Base-by-base conservation (phyloP, 64 coral and sea anemone species). In the Pocillopora damicornis region DNA sequence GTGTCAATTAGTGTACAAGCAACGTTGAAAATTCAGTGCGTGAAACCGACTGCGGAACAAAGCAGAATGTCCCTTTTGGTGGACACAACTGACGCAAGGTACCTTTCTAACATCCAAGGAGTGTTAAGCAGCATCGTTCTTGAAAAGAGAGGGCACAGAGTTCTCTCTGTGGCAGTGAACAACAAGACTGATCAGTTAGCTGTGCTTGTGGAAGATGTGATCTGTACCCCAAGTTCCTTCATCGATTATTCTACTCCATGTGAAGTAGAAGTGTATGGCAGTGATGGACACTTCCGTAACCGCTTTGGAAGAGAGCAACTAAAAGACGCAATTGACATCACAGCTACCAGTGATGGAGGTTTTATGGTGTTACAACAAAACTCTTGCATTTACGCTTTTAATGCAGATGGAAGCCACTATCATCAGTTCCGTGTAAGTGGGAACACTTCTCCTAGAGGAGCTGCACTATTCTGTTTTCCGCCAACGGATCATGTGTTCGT, bases 341-440 rank as follows among this genome's bases (percentile, higher is more conserved):
- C 67, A 71, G 8, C 67, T 81, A 18, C 68, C 26, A 59, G 15
- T 60, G 71, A 82, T 60, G 67, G 78, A 22, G 63, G 37, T 22
- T 13, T 88, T 62, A 68, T 93, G 59, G 64, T 93, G 6, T 18
- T 93, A 56, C 78, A 93, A 60, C 0, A 15, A 15, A 23, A 71
- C 25, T 71, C 79, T 17, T 30, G 73, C 67, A 78, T 93, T 63
- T 25, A 82, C 37, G 86, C 78, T 12, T 89, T 88, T 5, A 82
- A 35, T 78, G 37, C 57, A 45, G 8, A 73, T 14, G 82, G 79
- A 60, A 59, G 64, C 15, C 59, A 81, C 4, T 35, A 77, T 12
- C 38, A 64, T 2, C 14, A 93, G 56, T 88, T 88, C n/a, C 0
- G 10, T 9, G 69, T 88, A 8, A 22, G 56, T 2, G 78, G 60